Conservation (phyloP, 2,888 invertebrate genomes). For the Orchestes rusci region DNA sequence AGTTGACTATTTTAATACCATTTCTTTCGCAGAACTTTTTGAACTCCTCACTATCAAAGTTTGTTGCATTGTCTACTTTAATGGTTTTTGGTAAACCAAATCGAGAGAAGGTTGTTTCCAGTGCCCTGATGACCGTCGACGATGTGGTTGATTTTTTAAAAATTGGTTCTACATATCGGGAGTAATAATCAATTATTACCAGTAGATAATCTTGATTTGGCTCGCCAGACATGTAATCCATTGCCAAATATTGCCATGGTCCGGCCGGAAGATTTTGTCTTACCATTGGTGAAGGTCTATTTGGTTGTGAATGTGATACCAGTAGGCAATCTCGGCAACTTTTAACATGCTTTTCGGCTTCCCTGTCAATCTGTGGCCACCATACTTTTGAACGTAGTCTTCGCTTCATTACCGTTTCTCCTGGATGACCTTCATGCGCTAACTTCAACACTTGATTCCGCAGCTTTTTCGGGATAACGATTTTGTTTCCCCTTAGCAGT, state of each 20-base stretch:
- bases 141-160: conserved; percentile 4
- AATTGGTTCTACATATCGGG: conserved; percentile 3
- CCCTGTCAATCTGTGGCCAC: conserved; percentile 7
- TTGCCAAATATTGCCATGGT: conserved; percentile 2
- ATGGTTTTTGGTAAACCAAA: conserved; percentile 10
- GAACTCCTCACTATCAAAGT: conserved; percentile 15
- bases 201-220: conserved; percentile 2
- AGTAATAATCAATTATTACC: too few relatives aligned
- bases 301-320: background rate
- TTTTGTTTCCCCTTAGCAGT: conserved; percentile 23
- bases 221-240: conserved; percentile 3
- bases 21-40: conserved; percentile 8
- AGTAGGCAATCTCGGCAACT: background rate
- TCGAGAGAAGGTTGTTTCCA: conserved; percentile 2
- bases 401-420: conserved; percentile 8
- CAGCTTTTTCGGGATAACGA: conserved; percentile 12
- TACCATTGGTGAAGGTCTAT: conserved; percentile 2
- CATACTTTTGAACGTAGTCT: conserved; percentile 6
- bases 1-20: conserved; percentile 9
- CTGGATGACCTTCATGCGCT: conserved; percentile 26
- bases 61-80: conserved; percentile 10
- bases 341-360: conserved; percentile 4
- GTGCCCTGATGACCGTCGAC: conserved; percentile 1
- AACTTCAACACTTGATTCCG: conserved; percentile 13
- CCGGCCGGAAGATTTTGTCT: conserved; percentile 3